A percentile compares a stretch with the other conserved stretches of the same genome.
phyloP scores from a whole-genome alignment of 2,113 vertebrate species.

The Paramormyrops kingsleyae region DNA sequence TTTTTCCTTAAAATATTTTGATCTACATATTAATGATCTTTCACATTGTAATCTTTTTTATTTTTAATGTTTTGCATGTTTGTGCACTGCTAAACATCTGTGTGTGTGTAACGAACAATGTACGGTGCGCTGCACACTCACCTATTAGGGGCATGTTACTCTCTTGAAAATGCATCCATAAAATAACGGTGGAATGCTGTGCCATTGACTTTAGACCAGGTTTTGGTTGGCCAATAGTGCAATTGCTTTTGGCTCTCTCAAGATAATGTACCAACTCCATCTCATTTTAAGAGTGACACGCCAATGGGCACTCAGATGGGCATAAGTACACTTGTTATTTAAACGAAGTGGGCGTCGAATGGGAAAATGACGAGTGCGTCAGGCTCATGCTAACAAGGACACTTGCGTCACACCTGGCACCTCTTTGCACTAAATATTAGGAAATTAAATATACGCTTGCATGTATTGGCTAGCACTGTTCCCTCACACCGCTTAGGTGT shows the following conservation, averaged over 20 bases:
- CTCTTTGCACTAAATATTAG: neutral
- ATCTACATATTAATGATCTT: neutral
- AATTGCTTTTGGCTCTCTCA: neutral
- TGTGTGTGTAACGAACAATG: neutral
- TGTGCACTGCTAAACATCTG: neutral
- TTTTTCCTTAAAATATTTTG: neutral
- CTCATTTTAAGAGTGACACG: neutral
- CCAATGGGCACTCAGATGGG: neutral
- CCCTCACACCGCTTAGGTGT: neutral
- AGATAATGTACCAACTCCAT: neutral
- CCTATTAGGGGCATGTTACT: neutral
- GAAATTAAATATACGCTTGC: neutral
- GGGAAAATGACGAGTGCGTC: neutral
- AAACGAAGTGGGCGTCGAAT: neutral
- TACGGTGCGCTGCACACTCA: neutral
- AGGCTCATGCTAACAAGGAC: neutral
- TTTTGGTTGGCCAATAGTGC: neutral
- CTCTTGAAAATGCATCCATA: neutral
- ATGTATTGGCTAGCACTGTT: neutral
- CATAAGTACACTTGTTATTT: neutral
- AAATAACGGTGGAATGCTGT: neutral
- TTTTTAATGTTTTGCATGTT: neutral
- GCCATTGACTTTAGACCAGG: neutral
- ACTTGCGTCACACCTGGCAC: neutral
- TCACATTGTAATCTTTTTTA: neutral